Evolutionary conservation across 2,797 vertebrate genomes (phyloP).

Genomic region (Lacerta bilineata): DNA sequence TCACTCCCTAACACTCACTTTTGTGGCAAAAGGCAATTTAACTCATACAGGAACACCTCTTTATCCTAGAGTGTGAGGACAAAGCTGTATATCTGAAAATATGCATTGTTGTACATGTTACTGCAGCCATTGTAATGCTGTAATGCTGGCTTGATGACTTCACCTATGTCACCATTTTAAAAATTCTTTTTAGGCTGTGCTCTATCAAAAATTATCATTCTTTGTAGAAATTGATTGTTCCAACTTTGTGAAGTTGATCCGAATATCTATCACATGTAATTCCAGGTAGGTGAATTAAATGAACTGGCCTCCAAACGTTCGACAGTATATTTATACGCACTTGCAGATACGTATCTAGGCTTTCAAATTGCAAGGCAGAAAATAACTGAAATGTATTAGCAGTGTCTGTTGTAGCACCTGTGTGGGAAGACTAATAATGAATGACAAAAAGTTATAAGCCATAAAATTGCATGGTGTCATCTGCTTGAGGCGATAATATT

Average conservation of each 20-base stretch:
- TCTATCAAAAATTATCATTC: background rate
- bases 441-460: constrained; percentile 46
- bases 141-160: background rate
- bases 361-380: constrained; percentile 55
- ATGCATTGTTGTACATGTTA: no score
- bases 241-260: background rate
- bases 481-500: constrained; percentile 33
- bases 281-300: constrained; percentile 11
- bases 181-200: background rate
- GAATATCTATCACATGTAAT: background rate
- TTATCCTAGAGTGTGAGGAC: background rate
- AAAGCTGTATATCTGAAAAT: background rate
- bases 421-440: constrained; percentile 51
- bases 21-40: background rate
- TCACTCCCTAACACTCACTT: no score
- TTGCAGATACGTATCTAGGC: constrained; percentile 20
- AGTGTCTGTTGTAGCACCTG: constrained; percentile 39
- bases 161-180: background rate
- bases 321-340: background rate
- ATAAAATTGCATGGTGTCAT: constrained; percentile 50
- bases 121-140: background rate
- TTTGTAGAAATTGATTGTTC: background rate
- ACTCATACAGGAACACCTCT: background rate
- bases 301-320: background rate
- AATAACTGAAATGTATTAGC: constrained; percentile 65